Evolutionary conservation across 2,797 vertebrate species (phyloP), one percentile per base, ranked within the genome.

Genomic region (Anniella stebbinsi): DNA sequence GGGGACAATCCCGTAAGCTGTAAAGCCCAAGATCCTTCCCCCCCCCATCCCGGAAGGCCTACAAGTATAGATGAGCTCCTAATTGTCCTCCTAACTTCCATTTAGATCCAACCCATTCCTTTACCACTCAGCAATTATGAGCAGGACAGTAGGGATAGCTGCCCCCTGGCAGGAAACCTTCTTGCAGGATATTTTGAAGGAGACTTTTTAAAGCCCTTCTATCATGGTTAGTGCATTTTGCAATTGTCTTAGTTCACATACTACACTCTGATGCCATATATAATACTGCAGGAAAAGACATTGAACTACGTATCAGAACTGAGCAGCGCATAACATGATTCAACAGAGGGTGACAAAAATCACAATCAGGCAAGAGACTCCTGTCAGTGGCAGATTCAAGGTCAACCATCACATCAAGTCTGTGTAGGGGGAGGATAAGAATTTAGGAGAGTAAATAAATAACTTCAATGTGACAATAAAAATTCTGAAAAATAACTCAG

Each of bases 391-490:
- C 38, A 41, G 33, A 51, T 41, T 89, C 87, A 91, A 86, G 89
- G 67, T 91, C 84, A 84, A 80, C 66, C 57, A 63, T 76, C 38
- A 57, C 38, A 67, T 88, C 30, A 2, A 73, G 1, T 51, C 4
- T 51, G 51, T 51, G 51, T 51, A 6, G 82, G 48, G 17, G 73
- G 18, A 1, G 21, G 3, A 7, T 63, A 45, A 63, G 1, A 83
- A 72, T 72, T 80, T 86, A 87, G 93, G 73, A 28, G 72, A 77
- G 86, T 67, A 90, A 91, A 90, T 92, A 87, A 89, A 80, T 60
- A 67, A n/a, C 84, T 69, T 87, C 72, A 80, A 72, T 51, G 41
- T 78, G 60, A n/a, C 84, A 38, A 91, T 89, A 91, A 84, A 88
- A 91, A 66, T 38, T 57, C 41, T 76, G 48, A 69, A 82, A 82